Conservation (phyloP, 2,113 vertebrate genomes). For the Oceanodroma tethys region DNA sequence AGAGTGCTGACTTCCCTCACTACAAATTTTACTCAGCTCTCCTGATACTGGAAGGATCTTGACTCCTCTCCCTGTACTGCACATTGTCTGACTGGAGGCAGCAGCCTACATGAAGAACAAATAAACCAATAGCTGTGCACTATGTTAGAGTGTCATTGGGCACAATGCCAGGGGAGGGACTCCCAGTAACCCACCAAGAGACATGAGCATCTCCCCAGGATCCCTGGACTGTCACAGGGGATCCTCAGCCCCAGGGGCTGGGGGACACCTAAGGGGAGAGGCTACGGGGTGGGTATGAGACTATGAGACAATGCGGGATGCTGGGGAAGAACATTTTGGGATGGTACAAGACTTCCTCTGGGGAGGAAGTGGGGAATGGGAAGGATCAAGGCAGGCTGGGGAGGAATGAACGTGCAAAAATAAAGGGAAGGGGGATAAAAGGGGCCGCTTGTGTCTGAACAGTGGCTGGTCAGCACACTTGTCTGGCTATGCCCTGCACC, state of each 20-base stretch:
- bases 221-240: background rate
- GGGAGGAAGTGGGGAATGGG: background rate
- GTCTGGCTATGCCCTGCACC: background rate
- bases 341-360: background rate
- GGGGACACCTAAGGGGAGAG: no score
- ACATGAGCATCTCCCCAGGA: background rate
- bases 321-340: background rate
- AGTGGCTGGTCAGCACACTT: background rate
- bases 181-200: background rate
- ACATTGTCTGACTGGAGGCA: background rate
- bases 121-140: background rate
- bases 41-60: background rate
- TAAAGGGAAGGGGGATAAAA: background rate
- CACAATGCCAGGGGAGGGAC: background rate
- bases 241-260: background rate
- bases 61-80: background rate
- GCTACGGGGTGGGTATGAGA: background rate
- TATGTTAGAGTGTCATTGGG: background rate
- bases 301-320: background rate
- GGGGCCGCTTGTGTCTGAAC: accelerated
- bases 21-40: background rate
- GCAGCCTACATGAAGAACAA: background rate
- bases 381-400: background rate
- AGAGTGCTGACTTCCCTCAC: background rate
- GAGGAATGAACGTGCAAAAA: background rate